phyloP scores from a whole-genome alignment of 2,113 vertebrate genomes.

The Podarcis raffonei region DNA sequence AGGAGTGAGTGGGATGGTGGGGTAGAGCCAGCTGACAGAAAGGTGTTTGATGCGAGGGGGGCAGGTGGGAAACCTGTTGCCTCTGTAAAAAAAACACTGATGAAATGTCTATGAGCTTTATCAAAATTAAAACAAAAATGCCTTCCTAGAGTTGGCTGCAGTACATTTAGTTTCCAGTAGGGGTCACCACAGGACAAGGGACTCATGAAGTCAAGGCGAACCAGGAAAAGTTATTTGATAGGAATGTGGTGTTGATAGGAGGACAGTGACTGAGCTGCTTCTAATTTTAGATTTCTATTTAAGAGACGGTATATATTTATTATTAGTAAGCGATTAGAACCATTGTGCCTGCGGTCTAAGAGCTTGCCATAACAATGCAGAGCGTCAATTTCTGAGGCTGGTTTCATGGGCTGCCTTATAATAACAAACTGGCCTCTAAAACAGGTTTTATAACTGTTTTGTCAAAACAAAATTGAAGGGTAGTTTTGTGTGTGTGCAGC shows the following conservation, averaged over 20 bases:
- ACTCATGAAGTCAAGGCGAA: background rate
- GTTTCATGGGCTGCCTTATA: background rate
- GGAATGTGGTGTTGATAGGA: rapidly evolving
- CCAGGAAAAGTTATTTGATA: background rate
- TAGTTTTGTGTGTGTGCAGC: conserved; percentile 18
- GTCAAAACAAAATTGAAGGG: conserved; percentile 14
- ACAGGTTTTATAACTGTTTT: conserved; percentile 38
- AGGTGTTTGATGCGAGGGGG: no score
- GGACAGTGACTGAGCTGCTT: background rate
- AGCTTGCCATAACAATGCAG: background rate
- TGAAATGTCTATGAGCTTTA: no score
- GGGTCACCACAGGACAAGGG: conserved; percentile 47
- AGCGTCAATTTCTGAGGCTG: background rate
- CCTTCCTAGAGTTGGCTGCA: background rate
- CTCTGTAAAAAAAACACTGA: no score
- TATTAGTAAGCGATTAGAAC: background rate
- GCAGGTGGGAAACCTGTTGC: no score
- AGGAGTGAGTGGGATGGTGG: no score
- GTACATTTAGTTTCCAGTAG: conserved; percentile 44
- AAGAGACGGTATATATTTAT: background rate
- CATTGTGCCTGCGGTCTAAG: background rate
- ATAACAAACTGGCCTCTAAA: background rate
- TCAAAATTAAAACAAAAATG: no score
- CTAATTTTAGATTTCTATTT: background rate
- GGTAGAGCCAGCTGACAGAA: no score